phyloP scores from a whole-genome alignment of 1,140 invertebrate species.

The Eriocheir sinensis region DNA sequence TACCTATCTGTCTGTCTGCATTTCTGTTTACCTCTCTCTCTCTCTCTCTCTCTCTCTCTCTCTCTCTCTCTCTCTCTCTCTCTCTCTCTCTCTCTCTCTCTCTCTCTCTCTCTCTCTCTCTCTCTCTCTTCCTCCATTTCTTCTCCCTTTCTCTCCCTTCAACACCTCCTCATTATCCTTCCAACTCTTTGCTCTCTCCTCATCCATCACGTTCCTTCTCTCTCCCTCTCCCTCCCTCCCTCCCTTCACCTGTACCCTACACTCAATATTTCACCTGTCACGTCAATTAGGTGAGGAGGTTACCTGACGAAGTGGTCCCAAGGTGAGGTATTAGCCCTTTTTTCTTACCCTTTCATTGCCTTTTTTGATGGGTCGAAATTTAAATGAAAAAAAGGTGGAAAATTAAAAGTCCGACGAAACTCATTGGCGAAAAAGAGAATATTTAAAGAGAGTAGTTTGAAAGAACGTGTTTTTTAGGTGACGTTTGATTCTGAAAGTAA shows the following conservation, averaged over 20 bases:
- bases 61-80: neutral
- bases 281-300: neutral
- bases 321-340: too few relatives aligned
- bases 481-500: too few relatives aligned
- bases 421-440: too few relatives aligned
- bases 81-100: slow-evolving; percentile 22
- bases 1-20: neutral
- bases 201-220: neutral
- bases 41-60: slow-evolving; percentile 22
- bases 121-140: neutral
- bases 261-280: slow-evolving; percentile 11
- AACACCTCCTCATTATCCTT: too few relatives aligned
- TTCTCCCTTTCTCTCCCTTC: neutral
- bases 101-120: slow-evolving; percentile 22
- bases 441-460: too few relatives aligned
- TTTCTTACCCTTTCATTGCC: too few relatives aligned
- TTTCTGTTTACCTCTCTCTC: neutral
- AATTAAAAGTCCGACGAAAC: too few relatives aligned
- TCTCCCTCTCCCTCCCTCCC: neutral
- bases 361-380: too few relatives aligned
- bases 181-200: too few relatives aligned
- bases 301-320: neutral
- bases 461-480: too few relatives aligned
- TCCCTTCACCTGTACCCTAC: too few relatives aligned
- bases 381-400: too few relatives aligned